Evolutionary conservation across 2,113 vertebrate species (phyloP).

Genomic region (Charina bottae): DNA sequence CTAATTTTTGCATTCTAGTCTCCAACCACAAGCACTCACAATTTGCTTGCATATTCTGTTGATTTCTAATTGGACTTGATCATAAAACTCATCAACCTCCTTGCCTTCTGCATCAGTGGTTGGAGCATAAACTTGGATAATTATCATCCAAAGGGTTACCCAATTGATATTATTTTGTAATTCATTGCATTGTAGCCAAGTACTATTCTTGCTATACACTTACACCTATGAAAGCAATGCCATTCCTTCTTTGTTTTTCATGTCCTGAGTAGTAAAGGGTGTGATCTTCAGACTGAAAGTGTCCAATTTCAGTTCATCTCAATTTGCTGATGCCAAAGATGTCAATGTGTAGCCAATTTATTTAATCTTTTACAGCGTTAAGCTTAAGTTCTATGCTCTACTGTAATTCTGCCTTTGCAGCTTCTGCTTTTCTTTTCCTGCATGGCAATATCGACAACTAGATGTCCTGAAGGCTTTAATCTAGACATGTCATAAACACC

Average conservation of each 20-base stretch:
- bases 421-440: background rate
- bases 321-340: background rate
- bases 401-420: background rate
- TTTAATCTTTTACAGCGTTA: background rate
- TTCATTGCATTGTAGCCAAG: background rate
- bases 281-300: background rate
- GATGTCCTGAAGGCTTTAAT: background rate
- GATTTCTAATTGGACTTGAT: too few species aligned
- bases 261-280: background rate
- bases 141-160: too few species aligned
- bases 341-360: background rate
- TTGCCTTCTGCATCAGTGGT: too few species aligned
- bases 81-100: too few species aligned
- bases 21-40: too few species aligned
- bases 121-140: too few species aligned
- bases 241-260: background rate
- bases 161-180: too few species aligned
- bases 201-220: background rate
- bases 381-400: background rate
- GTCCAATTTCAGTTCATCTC: background rate
- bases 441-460: background rate
- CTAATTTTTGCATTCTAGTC: too few species aligned
- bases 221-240: background rate
- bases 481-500: background rate
- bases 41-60: too few species aligned